These are phyloP conservation scores for Acanthosoma haemorrhoidale DNA, from an alignment of 2,888 invertebrate species.

Conservation along the genomic window DNA sequence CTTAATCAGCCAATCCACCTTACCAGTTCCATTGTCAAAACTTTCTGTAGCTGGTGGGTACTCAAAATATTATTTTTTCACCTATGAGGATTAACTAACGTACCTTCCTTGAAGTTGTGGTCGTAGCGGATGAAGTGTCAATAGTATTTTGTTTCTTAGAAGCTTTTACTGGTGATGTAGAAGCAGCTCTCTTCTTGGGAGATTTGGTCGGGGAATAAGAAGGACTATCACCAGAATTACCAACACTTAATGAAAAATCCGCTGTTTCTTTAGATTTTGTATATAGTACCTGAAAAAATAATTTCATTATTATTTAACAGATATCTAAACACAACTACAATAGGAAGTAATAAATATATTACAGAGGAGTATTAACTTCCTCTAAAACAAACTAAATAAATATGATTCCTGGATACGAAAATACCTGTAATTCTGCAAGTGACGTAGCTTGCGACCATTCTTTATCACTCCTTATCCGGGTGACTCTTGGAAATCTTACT, in stretches of 20 bases:
- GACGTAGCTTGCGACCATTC: conserved; percentile 77
- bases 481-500: conserved; percentile 86
- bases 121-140: neutral
- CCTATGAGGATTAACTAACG: too few species aligned
- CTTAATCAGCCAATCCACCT: too few species aligned
- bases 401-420: too few species aligned
- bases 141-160: neutral
- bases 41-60: too few species aligned
- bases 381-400: too few species aligned
- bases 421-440: conserved; percentile 62
- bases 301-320: neutral
- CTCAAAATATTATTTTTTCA: too few species aligned
- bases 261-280: conserved; percentile 62
- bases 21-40: too few species aligned
- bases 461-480: conserved; percentile 77
- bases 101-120: neutral
- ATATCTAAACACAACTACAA: neutral
- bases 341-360: neutral
- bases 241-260: conserved; percentile 50
- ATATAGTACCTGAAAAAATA: conserved; percentile 50
- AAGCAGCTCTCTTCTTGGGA: neutral
- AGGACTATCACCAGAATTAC: neutral
- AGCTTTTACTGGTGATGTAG: neutral
- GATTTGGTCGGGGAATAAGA: conserved; percentile 23
- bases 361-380: too few species aligned